Percentiles rank a stretch among this genome's conserved stretches.
phyloP scores from a whole-genome alignment of 2,888 invertebrate genomes.

The Cheilosia vernalis region DNA sequence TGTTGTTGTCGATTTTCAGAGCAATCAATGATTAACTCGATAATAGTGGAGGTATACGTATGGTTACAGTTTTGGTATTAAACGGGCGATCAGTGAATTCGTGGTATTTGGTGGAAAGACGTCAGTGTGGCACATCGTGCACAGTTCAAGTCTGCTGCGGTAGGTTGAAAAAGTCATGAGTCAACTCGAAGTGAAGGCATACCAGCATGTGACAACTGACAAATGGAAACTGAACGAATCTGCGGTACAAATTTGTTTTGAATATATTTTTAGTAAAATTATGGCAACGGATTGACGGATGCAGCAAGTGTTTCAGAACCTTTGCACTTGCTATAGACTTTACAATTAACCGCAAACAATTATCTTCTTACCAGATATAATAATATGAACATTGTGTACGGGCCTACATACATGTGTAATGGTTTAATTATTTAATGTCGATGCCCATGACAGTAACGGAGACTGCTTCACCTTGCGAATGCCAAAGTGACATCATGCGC shows the following conservation, averaged over 20 bases:
- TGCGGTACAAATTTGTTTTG: neutral
- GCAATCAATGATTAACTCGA: slow-evolving; percentile 27
- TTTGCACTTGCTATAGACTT: neutral
- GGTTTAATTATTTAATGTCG: neutral
- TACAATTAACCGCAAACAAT: neutral
- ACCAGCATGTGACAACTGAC: neutral
- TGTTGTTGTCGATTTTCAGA: slow-evolving; percentile 23
- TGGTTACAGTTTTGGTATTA: slow-evolving; percentile 30
- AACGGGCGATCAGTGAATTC: slow-evolving; percentile 16
- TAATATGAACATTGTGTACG: no score
- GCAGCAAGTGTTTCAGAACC: neutral
- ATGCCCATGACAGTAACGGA: neutral
- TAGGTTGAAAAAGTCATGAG: slow-evolving; percentile 33
- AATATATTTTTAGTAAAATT: neutral
- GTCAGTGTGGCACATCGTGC: slow-evolving; percentile 32
- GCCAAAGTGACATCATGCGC: slow-evolving; percentile 2
- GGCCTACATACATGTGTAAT: neutral
- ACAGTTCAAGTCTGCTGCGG: neutral
- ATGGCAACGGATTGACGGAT: neutral
- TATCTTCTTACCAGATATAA: neutral
- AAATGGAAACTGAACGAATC: slow-evolving; percentile 7
- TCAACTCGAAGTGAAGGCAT: slow-evolving; percentile 38
- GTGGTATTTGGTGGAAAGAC: slow-evolving; percentile 48
- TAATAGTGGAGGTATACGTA: neutral
- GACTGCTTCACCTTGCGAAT: neutral